A percentile compares a stretch with the other conserved stretches of the same genome.
phyloP scores from a whole-genome alignment of 2,888 invertebrate genomes.

The Sthenelais limicola region DNA sequence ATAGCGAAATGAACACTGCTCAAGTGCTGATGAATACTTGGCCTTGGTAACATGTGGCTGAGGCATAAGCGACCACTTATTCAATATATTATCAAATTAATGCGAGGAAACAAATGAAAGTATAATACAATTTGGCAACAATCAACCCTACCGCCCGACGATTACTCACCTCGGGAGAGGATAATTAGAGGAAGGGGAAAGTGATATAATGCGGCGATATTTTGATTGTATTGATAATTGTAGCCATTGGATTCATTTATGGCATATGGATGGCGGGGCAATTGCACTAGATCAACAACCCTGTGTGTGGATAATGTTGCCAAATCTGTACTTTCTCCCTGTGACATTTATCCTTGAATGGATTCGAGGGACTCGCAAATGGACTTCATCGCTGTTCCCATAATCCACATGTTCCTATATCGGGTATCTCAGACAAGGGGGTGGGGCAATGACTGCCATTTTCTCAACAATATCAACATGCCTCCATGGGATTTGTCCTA shows the following conservation, averaged over 20 bases:
- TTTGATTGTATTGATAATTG: conserved; percentile 39
- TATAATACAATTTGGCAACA: conserved; percentile 38
- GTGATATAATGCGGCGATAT: conserved; percentile 31
- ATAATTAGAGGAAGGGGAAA: conserved; percentile 28
- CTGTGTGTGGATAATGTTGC: conserved; percentile 22
- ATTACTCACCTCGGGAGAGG: conserved; percentile 11
- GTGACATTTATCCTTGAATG: not conserved
- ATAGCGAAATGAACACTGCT: conserved; percentile 7
- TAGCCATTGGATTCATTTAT: conserved; percentile 6
- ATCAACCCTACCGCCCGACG: not conserved
- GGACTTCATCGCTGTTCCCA: not conserved
- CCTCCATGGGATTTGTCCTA: too few species aligned
- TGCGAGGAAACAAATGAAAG: conserved; percentile 38
- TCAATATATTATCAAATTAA: conserved; percentile 38
- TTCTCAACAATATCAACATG: too few species aligned
- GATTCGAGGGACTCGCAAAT: not conserved
- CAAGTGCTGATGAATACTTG: not conserved
- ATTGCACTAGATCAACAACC: conserved; percentile 18
- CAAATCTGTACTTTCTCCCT: conserved; percentile 6
- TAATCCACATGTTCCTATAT: not conserved
- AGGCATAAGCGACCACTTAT: conserved; percentile 10
- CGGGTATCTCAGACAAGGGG: too few species aligned
- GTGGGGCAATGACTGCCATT: too few species aligned
- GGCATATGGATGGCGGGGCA: conserved; percentile 4
- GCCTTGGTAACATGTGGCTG: not conserved